phyloP scores from a whole-genome alignment of 2,797 vertebrate genomes.

The Myotis planiceps region DNA sequence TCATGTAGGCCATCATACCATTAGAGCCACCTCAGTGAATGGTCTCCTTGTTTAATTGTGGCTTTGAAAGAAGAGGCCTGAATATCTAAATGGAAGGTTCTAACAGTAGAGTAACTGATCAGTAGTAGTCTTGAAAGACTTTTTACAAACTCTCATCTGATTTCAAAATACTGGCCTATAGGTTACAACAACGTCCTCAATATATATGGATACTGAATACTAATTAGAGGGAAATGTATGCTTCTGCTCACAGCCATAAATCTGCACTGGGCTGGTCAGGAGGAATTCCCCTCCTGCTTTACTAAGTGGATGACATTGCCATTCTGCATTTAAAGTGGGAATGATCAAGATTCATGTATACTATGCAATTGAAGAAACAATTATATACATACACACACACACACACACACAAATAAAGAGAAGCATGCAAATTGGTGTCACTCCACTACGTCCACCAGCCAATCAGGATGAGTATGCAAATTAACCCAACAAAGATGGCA shows the following conservation, averaged over 20 bases:
- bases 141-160: not conserved
- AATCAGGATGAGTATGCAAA: too few relatives aligned
- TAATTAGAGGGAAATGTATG: not conserved
- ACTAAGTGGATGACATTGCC: not conserved
- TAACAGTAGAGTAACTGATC: not conserved
- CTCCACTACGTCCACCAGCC: too few relatives aligned
- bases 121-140: not conserved
- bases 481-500: too few relatives aligned
- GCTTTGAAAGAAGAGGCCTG: not conserved
- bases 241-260: not conserved
- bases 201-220: not conserved
- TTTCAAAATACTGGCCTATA: not conserved
- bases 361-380: not conserved
- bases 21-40: not conserved
- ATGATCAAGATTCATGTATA: not conserved
- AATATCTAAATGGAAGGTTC: not conserved
- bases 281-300: not conserved
- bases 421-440: too few relatives aligned
- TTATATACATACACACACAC: not conserved
- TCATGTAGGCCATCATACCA: not conserved
- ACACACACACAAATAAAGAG: too few relatives aligned
- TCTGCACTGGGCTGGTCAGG: not conserved
- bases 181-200: not conserved
- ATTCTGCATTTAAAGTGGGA: not conserved
- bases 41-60: not conserved